Conservation (phyloP, 2,888 invertebrate genomes). For the Cryptophagus acutangulus region DNA sequence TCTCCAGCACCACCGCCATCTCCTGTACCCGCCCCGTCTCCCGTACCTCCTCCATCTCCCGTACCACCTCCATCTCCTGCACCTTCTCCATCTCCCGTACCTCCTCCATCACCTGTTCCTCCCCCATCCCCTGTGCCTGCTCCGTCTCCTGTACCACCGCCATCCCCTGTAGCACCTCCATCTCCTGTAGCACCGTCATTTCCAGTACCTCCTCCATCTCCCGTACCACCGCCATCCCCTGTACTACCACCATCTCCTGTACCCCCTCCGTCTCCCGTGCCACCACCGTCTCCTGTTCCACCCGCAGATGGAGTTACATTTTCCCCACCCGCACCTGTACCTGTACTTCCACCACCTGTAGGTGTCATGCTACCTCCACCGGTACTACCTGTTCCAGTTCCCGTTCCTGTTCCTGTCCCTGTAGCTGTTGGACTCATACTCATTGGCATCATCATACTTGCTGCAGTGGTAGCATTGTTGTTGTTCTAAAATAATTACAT, state of each 20-base stretch:
- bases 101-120: slow-evolving; percentile 12
- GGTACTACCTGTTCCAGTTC: slow-evolving; percentile 37
- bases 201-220: slow-evolving; percentile 14
- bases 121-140: slow-evolving; percentile 18
- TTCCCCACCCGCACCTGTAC: slow-evolving; percentile 51
- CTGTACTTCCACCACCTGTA: slow-evolving; percentile 44
- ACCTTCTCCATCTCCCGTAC: slow-evolving; percentile 8
- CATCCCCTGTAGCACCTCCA: slow-evolving; percentile 14
- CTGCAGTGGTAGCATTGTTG: slow-evolving; percentile 31
- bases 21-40: slow-evolving; percentile 2
- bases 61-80: slow-evolving; percentile 12
- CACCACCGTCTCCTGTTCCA: slow-evolving; percentile 15
- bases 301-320: slow-evolving; percentile 35
- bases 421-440: slow-evolving; percentile 46
- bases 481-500: slow-evolving; percentile 14
- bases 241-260: slow-evolving; percentile 12
- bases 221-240: slow-evolving; percentile 14
- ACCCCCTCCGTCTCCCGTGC: slow-evolving; percentile 15
- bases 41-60: slow-evolving; percentile 8
- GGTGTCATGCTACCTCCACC: slow-evolving; percentile 46
- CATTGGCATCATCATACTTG: slow-evolving; percentile 48
- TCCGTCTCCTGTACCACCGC: slow-evolving; percentile 13
- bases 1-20: neutral
- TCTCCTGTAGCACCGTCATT: slow-evolving; percentile 15
- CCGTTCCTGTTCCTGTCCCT: slow-evolving; percentile 48